Percentiles rank a stretch among this genome's conserved stretches.
Evolutionary conservation across 92 coral and sea anemone species (phyloP).

Genomic region (Zoanthus sansibaricus): DNA sequence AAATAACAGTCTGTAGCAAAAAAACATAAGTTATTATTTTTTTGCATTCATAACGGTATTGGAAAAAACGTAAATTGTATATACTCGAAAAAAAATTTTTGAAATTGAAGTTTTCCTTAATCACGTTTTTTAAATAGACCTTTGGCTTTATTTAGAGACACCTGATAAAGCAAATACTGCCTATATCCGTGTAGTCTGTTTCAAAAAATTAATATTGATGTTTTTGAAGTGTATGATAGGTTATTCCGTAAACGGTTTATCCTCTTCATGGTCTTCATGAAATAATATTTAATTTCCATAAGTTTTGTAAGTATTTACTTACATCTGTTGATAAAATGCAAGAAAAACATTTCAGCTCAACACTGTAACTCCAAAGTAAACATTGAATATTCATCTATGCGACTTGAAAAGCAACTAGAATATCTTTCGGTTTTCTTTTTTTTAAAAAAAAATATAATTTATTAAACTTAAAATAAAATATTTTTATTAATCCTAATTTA

Average conservation of each 20-base stretch:
- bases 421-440: too few relatives aligned
- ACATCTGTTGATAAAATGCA: background rate
- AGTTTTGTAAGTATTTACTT: background rate
- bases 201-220: background rate
- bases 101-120: too few relatives aligned
- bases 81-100: too few relatives aligned
- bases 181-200: background rate
- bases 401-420: too few relatives aligned
- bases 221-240: background rate
- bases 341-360: background rate
- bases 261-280: background rate
- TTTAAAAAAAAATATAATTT: too few relatives aligned
- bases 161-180: background rate
- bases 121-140: too few relatives aligned
- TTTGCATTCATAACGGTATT: background rate
- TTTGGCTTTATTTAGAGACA: too few relatives aligned
- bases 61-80: too few relatives aligned
- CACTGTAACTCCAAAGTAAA: background rate
- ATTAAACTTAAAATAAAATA: too few relatives aligned
- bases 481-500: too few relatives aligned
- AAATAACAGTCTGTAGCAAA: background rate
- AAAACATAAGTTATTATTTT: background rate
- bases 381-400: background rate
- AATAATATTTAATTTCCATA: constrained; percentile 20
- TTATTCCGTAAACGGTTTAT: constrained; percentile 1